Base-by-base conservation (phyloP, 2,113 vertebrate genomes). In the Ornithorhynchus anatinus region DNA sequence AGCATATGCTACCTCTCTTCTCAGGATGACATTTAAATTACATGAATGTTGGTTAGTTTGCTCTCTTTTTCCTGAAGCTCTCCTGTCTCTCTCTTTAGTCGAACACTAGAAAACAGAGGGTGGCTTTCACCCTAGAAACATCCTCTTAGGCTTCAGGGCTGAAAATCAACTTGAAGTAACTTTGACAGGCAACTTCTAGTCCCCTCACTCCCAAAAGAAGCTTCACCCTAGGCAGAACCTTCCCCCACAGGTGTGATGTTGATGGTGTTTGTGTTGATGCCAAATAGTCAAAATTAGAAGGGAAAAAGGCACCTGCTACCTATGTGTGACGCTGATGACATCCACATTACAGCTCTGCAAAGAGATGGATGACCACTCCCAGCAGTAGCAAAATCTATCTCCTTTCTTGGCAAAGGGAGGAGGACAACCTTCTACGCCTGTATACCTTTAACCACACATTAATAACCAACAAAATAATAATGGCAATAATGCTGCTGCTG, bases 121-220 rank as follows among this genome's bases (percentile, higher is more conserved):
- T 58, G 38, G 84, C 88, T 93, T 88, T 90, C 86, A 89, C 84
- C 84, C 79, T 54, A 90, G n/a, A 83, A 83, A 91, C 86, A 75
- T 77, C n/a, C 65, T 89, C 90, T 89, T 90, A 94, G 86, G 86
- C 88, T 91, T 92, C 77, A 79, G 81, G 88, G 0, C 79, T 59
- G 83, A 86, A 85, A 86, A 86, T 53, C 59, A 77, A 67, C 54
- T 70, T 6, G 72, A 59, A 86, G 73, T 48, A 85, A 74, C 73
- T 85, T 50, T 84, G 80, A 80, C 79, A 85, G 80, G 85, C 61
- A 54, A 72, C 65, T 59, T 82, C 74, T 72, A 70, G 72, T 69
- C 72, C 68, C 45, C 63, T 23, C 67, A 67, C 67, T 69, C 74
- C 61, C 79, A 87, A 74, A n/a, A n/a, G n/a, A 69, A 47, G 47